Conservation (phyloP, 1,140 invertebrate species). For the Magallana ariakensis region DNA sequence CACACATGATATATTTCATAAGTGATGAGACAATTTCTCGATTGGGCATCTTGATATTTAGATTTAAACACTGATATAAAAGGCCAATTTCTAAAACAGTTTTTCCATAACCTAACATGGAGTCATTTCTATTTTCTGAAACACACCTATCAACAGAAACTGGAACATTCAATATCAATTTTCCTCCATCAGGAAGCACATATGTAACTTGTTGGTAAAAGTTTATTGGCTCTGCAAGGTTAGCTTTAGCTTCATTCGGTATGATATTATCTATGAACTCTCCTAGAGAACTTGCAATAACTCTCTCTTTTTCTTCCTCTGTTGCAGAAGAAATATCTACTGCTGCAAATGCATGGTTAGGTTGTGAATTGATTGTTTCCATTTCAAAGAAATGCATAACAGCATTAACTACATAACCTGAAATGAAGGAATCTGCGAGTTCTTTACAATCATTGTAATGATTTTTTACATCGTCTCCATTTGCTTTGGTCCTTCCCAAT, state of each 20-base stretch:
- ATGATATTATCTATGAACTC: background rate
- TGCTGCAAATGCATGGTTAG: background rate
- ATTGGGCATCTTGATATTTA: constrained; percentile 22
- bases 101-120: constrained; percentile 16
- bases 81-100: constrained; percentile 26
- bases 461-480: constrained; percentile 48
- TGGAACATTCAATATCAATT: background rate
- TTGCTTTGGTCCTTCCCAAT: constrained; percentile 44
- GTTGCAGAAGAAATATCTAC: background rate
- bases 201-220: background rate
- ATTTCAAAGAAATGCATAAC: constrained; percentile 37
- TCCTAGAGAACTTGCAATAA: background rate
- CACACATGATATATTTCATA: constrained; percentile 26
- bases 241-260: background rate
- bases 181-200: constrained; percentile 1
- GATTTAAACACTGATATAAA: constrained; percentile 26
- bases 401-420: background rate
- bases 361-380: background rate
- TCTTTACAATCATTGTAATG: constrained; percentile 13
- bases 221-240: background rate
- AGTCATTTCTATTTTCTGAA: background rate
- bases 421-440: background rate
- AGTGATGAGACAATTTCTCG: background rate
- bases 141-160: background rate
- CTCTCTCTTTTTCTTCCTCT: constrained; percentile 1